phyloP scores from a whole-genome alignment of 1,140 invertebrate genomes.

The Drosophila persimilis region DNA sequence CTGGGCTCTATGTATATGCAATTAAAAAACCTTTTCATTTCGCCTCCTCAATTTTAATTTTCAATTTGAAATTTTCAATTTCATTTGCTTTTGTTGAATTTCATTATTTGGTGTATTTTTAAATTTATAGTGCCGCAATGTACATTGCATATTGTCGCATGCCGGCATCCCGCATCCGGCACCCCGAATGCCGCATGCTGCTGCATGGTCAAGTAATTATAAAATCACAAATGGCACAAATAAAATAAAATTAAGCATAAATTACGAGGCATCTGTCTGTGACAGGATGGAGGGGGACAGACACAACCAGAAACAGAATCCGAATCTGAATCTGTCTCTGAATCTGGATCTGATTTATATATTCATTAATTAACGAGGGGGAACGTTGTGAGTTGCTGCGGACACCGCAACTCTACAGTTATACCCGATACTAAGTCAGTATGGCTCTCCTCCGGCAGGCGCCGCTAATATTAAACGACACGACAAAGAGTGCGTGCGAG shows the following conservation, averaged over 20 bases:
- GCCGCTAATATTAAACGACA: too few species aligned
- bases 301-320: neutral
- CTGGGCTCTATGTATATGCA: too few species aligned
- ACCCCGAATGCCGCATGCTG: too few species aligned
- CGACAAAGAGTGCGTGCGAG: too few species aligned
- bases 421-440: too few species aligned
- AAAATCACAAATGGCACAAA: conserved; percentile 50
- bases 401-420: too few species aligned
- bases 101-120: conserved; percentile 51
- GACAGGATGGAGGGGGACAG: conserved; percentile 24
- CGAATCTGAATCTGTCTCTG: conserved; percentile 8
- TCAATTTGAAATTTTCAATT: conserved; percentile 30
- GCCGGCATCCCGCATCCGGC: too few species aligned
- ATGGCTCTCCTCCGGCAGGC: too few species aligned
- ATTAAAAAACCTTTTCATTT: conserved; percentile 24
- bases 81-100: conserved; percentile 57
- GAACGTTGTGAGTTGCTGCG: too few species aligned
- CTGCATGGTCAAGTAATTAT: conserved; percentile 38
- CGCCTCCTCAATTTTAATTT: neutral
- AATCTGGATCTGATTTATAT: conserved; percentile 43
- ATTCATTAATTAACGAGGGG: conserved; percentile 48
- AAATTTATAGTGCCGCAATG: conserved; percentile 49
- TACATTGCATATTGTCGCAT: too few species aligned
- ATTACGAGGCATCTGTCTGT: conserved; percentile 59
- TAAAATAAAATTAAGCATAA: conserved; percentile 65